Evolutionary conservation across 2,113 vertebrate genomes (phyloP).

Genomic region (Lipophrys pholis): DNA sequence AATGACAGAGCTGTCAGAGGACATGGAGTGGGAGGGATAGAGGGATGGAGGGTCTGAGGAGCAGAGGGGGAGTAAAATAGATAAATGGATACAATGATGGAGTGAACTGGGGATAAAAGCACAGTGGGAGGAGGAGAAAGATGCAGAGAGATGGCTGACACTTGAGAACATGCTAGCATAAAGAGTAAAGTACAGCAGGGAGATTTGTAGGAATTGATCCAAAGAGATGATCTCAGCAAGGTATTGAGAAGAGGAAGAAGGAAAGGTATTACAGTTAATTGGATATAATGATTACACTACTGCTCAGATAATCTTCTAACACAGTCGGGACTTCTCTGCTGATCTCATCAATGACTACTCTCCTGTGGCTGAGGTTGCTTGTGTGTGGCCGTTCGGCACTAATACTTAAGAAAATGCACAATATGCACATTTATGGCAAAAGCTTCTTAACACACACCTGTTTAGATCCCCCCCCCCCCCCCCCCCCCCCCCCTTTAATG

Average conservation of each 20-base stretch:
- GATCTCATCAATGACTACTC: conserved; percentile 45
- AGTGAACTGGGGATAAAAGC: conserved; percentile 72
- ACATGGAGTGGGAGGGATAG: conserved; percentile 68
- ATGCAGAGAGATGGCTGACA: conserved; percentile 53
- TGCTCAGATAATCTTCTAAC: conserved; percentile 63
- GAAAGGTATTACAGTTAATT: conserved; percentile 65
- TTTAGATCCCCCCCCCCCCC: conserved; percentile 10
- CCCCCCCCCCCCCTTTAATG: conserved; percentile 31
- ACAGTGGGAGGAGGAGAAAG: conserved; percentile 62
- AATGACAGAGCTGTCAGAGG: conserved; percentile 82
- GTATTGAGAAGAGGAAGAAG: conserved; percentile 41
- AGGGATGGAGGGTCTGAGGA: conserved; percentile 54
- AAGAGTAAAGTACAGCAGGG: conserved; percentile 42
- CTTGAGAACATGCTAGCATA: conserved; percentile 47
- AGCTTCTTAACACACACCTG: neutral
- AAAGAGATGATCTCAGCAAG: conserved; percentile 50
- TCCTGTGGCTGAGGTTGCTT: conserved; percentile 38
- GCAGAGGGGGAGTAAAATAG: conserved; percentile 72
- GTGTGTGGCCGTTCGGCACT: conserved; percentile 5
- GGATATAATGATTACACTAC: conserved; percentile 67
- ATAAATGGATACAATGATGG: conserved; percentile 79
- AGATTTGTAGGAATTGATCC: conserved; percentile 65
- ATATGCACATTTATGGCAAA: conserved; percentile 36
- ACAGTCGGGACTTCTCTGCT: conserved; percentile 45
- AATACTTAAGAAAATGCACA: conserved; percentile 42